Evolutionary conservation across 2,888 invertebrate genomes (phyloP).

Genomic region (Cabera pusaria): DNA sequence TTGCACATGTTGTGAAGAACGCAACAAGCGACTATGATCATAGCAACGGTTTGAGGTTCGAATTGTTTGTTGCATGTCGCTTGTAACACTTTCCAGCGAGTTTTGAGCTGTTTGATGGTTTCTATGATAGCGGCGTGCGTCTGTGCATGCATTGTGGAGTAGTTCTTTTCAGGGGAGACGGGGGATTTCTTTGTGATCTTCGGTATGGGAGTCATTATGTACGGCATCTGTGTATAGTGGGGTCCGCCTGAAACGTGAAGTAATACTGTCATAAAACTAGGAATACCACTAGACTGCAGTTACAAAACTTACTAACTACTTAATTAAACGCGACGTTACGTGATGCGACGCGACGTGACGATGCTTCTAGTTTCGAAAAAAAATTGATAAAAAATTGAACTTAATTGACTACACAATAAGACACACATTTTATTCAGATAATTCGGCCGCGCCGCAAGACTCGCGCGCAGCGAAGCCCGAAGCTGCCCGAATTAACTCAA

Average conservation of each 20-base stretch:
- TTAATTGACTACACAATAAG: too few species aligned
- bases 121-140: conserved; percentile 52
- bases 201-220: conserved; percentile 70
- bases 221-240: conserved; percentile 63
- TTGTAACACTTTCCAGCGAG: conserved; percentile 71
- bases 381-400: too few species aligned
- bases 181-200: conserved; percentile 73
- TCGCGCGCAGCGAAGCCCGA: too few species aligned
- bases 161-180: conserved; percentile 69
- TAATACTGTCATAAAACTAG: not conserved
- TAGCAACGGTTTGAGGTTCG: conserved; percentile 60
- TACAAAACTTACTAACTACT: too few species aligned
- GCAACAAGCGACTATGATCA: conserved; percentile 67
- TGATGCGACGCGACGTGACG: too few species aligned
- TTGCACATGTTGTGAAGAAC: conserved; percentile 67
- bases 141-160: conserved; percentile 60
- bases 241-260: conserved; percentile 55
- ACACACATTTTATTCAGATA: too few species aligned
- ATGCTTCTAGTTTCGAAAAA: too few species aligned
- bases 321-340: too few species aligned
- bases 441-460: too few species aligned
- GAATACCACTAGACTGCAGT: too few species aligned
- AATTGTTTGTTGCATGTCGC: conserved; percentile 70
- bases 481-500: too few species aligned
- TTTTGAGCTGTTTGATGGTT: conserved; percentile 70